Base-by-base conservation (phyloP, 2,797 vertebrate genomes). In the Tauraco hartlaubi region DNA sequence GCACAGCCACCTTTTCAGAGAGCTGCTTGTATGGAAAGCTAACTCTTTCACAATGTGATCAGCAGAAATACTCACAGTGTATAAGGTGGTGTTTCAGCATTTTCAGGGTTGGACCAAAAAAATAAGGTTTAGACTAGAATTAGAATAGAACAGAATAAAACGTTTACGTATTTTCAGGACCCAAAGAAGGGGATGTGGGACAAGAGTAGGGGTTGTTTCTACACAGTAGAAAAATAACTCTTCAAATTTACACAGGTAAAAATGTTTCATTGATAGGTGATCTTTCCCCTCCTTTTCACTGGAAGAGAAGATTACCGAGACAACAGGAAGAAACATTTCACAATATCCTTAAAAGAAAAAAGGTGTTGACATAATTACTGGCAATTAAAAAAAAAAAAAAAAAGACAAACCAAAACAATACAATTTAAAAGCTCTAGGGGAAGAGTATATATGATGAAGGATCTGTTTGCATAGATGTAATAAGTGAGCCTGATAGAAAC, bases 181-280 rank as follows among this genome's bases (percentile, higher is more conserved):
- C 14, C 49, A 66, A 74, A 77, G 31, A 80, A 76, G 43, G 16
- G 41, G 22, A 39, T 3, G 19, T 10, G n/a, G 31, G 33, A 75
- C 25, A 86, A 55, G 12, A 86, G 5, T n/a, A 61, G 43, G 29
- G 6, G 8, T 28, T 92, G 37, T 79, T 91, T 59, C 74, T 94
- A 90, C 73, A 88, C 31, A 73, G 85, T 88, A 96, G 76, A 94
- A 95, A 91, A 88, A 31, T 33, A 55, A 14, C 11, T 92, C 33
- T 33, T 85, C 67, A 63, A 35, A 67, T 77, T 80, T 77, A 93
- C 31, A 77, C 10, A 63, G 20, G 12, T 58, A 81, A 84, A 91
- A 92, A 56, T 35, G 7, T n/a, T 77, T 43, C 31, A 12, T 67
- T 85, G 28, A 16, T 26, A 74, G 28, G 12, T 72, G 23, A 69